Base-by-base conservation (phyloP, 2,888 invertebrate genomes). In the Rhimphoctona megacephalus region DNA sequence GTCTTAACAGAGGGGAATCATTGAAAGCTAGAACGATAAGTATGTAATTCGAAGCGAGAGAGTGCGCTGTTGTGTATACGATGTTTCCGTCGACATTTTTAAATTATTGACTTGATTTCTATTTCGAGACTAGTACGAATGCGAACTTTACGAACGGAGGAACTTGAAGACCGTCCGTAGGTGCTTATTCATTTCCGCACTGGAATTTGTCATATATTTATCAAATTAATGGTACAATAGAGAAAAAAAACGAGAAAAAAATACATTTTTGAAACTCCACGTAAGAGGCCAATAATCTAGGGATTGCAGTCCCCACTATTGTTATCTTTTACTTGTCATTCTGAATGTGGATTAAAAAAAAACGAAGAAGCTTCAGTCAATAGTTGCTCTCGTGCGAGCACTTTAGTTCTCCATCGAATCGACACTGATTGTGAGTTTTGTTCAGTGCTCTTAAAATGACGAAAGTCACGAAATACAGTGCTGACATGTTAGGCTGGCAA, bases 401-500 rank as follows among this genome's bases (percentile, higher is more conserved):
- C 19, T 61, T 33, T 25, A 1, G 22, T 19, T 54, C 4, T 14
- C 19, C 25, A n/a, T 9, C 8, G 43, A 52, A 8, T 73, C 46
- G 6, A 22, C 22, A 11, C 25, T 19, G 22, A 36, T 19, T 33
- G 25, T 25, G 11, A 3, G 39, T 81, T 61, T 30, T 17, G 0
- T 2, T 14, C 30, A 17, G 61, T 30, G 30, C 11, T 19, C 67
- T 61, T 25, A 69, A 78, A 74, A 86, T 86, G 83, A 54, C 83
- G 49, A 78, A 61, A 46, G 36, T 73, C 6, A 39, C 52, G 0
- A 74, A 69, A 33, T 83, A 46, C 43, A 81, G 77, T 67, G 67
- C 36, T 30, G 82, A 83, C 5, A 74, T 43, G 11, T 73, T 89
- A 57, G 83, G 81, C 52, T 90, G 87, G 85, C 74, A 43, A 17